Evolutionary conservation across 1,140 invertebrate genomes (phyloP).

Genomic region (Drosophila parvula): DNA sequence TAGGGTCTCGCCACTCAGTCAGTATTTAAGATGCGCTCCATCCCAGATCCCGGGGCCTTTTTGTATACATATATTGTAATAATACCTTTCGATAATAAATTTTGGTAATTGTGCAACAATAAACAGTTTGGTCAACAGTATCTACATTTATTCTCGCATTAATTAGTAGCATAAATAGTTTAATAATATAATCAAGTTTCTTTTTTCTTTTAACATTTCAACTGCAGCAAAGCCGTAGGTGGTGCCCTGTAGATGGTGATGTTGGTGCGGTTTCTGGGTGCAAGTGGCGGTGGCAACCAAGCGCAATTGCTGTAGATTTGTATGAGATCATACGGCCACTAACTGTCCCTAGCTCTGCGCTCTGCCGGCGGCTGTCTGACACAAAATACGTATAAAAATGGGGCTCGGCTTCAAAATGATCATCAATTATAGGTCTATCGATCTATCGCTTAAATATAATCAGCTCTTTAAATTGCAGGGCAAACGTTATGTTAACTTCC

Average conservation of each 20-base stretch:
- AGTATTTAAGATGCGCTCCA: constrained; percentile 51
- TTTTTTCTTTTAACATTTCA: constrained; percentile 54
- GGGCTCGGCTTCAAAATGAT: constrained; percentile 20
- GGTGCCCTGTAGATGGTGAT: constrained; percentile 14
- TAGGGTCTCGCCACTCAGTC: constrained; percentile 49
- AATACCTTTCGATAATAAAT: constrained; percentile 57
- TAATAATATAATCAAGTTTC: constrained; percentile 45
- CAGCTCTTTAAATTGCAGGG: constrained; percentile 47
- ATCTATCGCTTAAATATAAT: constrained; percentile 46
- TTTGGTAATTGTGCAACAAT: constrained; percentile 54
- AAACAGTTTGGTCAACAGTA: constrained; percentile 67
- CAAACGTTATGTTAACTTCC: constrained; percentile 43
- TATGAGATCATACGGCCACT: constrained; percentile 69
- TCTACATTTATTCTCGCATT: constrained; percentile 78
- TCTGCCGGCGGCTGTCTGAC: constrained; percentile 5
- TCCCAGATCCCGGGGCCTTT: constrained; percentile 19
- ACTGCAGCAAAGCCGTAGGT: constrained; percentile 34
- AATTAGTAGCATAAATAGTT: constrained; percentile 81
- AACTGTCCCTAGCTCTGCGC: constrained; percentile 12
- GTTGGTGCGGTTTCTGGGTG: neutral
- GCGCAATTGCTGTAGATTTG: constrained; percentile 55
- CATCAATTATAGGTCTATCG: neutral
- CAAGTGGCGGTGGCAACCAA: constrained; percentile 24
- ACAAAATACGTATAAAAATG: constrained; percentile 45
- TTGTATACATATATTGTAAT: constrained; percentile 44